A percentile compares a stretch with the other conserved stretches of the same genome.
phyloP scores from a whole-genome alignment of 2,888 invertebrate genomes.

The Eupithecia tripunctaria region DNA sequence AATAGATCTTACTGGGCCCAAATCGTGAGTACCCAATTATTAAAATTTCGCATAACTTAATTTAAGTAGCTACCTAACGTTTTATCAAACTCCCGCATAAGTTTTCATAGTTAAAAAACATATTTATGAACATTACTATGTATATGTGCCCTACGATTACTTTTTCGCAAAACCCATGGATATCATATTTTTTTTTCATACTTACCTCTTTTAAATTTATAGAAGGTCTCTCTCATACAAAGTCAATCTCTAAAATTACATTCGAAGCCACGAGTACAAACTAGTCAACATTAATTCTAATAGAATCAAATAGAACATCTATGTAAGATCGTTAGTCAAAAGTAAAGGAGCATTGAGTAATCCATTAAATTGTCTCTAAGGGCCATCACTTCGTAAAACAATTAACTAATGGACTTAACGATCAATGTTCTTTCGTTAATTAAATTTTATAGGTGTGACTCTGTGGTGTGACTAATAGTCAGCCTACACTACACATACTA shows the following conservation, averaged over 20 bases:
- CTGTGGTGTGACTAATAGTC: not conserved
- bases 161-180: no score
- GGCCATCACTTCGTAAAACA: constrained; percentile 5
- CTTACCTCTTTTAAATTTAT: not conserved
- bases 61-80: no score
- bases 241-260: not conserved
- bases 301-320: not conserved
- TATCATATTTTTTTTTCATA: no score
- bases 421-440: constrained; percentile 7
- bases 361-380: not conserved
- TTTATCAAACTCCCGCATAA: no score
- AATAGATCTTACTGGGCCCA: not conserved
- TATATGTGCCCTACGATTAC: no score
- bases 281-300: not conserved
- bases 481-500: no score
- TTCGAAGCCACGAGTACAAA: not conserved
- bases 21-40: not conserved
- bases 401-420: constrained; percentile 4
- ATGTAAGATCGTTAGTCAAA: constrained; percentile 9
- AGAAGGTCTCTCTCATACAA: no score
- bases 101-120: no score
- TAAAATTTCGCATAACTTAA: no score
- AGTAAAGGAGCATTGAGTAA: constrained; percentile 1
- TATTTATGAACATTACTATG: no score
- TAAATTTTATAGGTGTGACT: not conserved